Conservation (phyloP, 2,113 vertebrate genomes). For the Ochotona princeps region DNA sequence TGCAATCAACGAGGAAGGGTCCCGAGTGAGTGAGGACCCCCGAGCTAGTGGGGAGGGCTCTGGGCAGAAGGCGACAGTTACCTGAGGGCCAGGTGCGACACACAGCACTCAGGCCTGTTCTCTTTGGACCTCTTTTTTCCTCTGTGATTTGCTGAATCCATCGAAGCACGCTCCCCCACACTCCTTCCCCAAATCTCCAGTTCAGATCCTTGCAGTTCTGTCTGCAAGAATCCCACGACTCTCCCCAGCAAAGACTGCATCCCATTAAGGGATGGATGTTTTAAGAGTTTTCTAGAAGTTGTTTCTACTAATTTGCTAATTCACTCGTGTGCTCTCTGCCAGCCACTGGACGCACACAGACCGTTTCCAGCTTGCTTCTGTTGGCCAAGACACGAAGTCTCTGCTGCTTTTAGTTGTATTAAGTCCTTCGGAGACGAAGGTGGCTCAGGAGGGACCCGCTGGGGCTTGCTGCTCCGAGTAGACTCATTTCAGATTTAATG, state of each 20-base stretch:
- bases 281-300: constrained; percentile 34
- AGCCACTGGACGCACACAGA: not conserved
- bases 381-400: not conserved
- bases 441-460: not conserved
- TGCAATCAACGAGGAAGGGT: not conserved
- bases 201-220: not conserved
- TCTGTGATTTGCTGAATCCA: too few species aligned
- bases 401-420: not conserved
- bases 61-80: not conserved
- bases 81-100: rapidly evolving
- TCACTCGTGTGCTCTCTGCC: constrained; percentile 32
- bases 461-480: not conserved
- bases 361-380: not conserved
- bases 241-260: not conserved
- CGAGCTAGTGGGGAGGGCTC: not conserved
- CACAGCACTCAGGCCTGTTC: not conserved
- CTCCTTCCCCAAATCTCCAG: not conserved
- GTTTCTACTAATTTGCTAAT: constrained; percentile 63
- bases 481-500: not conserved
- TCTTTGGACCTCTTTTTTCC: not conserved
- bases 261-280: not conserved
- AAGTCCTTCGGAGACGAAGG: not conserved
- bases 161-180: not conserved
- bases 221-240: not conserved
- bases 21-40: not conserved